Evolutionary conservation across 1,140 invertebrate genomes (phyloP), one percentile per base, ranked within the genome.

Genomic region (Parasteatoda tepidariorum): DNA sequence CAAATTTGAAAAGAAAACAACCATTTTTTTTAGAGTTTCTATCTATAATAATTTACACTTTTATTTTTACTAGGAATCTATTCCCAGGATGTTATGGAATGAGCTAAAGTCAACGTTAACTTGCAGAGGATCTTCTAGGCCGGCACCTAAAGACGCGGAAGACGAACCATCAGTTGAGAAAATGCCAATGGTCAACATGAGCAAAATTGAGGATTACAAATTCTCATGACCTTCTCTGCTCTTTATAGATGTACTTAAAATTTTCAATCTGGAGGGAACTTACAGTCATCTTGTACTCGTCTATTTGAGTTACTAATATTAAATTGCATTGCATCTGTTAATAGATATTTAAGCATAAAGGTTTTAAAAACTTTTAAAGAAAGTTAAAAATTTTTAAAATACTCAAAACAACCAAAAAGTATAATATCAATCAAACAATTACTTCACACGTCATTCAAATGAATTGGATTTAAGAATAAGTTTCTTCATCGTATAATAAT

Each of bases 121-220:
- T 4, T 71, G 57, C n/a, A n/a, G 79, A 31, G 79, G 79, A 0
- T 83, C 79, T 7, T 73, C 68, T 26, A 33, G 79, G 18, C 68
- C 67, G 18, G 79, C 79, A 2, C 79, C 79, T 22, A 83, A 83
- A 55, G 79, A 83, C 0, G 30, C n/a, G 6, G 38, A 54, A 6
- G 76, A 81, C 2, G 78, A 71, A 54, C 79, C 79, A 11, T 83
- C 79, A 2, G 67, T 83, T 9, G 79, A 83, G 28, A 83, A 83
- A 64, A 71, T 83, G 67, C 79, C 79, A 31, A 83, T 83, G 79
- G 79, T 83, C 5, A 73, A 73, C 38, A 62, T 83, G 78, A 41
- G 48, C 54, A 81, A 81, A 62, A 83, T 74, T 18, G 79, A 83
- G 15, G 79, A 74, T 38, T 73, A 48, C n/a, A 83, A 73, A 34